phyloP scores from a whole-genome alignment of 64 coral and sea anemone genomes.

The Platygyra sinensis region DNA sequence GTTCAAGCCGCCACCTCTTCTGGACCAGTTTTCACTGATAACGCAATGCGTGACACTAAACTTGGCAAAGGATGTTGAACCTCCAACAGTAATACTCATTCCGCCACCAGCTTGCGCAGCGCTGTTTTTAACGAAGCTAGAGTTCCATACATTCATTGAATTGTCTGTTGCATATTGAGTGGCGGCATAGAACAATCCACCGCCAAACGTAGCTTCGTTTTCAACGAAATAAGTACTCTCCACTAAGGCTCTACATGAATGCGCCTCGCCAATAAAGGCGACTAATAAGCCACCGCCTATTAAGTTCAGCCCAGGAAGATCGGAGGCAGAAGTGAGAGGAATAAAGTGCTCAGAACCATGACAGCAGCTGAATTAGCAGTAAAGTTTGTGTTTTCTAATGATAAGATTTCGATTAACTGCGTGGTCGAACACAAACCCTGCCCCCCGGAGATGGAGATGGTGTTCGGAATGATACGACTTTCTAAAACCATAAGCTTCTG shows the following conservation, averaged over 20 bases:
- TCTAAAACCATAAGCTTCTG: not conserved
- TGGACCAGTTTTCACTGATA: constrained; percentile 56
- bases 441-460: constrained; percentile 58
- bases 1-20: constrained; percentile 65
- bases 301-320: not conserved
- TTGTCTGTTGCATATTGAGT: constrained; percentile 34
- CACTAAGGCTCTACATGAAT: not conserved
- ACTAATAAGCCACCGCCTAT: not conserved
- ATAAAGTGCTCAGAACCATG: constrained; percentile 16
- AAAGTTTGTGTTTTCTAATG: constrained; percentile 60
- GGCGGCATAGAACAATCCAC: constrained; percentile 41
- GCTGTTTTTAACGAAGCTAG: constrained; percentile 20
- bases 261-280: not conserved
- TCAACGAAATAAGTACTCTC: not conserved
- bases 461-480: not conserved
- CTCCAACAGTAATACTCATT: constrained; percentile 36
- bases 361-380: constrained; percentile 23
- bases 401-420: constrained; percentile 13
- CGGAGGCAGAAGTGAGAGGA: not conserved
- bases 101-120: constrained; percentile 78
- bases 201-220: constrained; percentile 71
- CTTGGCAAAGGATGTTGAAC: not conserved
- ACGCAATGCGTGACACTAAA: constrained; percentile 43
- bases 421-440: constrained; percentile 47
- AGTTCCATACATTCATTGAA: constrained; percentile 21